Evolutionary conservation across 1,140 invertebrate genomes (phyloP).

Genomic region (Conus betulinus): DNA sequence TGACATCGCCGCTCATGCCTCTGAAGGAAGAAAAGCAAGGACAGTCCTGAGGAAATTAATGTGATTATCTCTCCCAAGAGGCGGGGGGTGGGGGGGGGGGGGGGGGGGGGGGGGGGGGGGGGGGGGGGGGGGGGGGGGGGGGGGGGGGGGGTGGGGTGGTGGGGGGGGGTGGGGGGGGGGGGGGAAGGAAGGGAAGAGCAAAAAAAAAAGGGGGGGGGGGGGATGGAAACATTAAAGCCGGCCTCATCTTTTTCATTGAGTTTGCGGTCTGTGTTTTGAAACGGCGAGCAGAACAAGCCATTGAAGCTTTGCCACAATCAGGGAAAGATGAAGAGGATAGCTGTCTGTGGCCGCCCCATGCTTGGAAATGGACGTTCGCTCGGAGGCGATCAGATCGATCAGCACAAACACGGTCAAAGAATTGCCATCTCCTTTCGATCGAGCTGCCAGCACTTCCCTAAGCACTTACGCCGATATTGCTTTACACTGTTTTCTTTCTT

Average conservation of each 20-base stretch:
- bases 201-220: too few relatives aligned
- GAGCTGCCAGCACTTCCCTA: not conserved
- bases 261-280: not conserved
- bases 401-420: not conserved
- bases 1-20: not conserved
- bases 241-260: not conserved
- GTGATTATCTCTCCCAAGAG: not conserved
- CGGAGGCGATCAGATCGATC: not conserved
- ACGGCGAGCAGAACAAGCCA: not conserved
- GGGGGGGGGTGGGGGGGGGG: not conserved
- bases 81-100: not conserved
- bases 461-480: not conserved
- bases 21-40: not conserved
- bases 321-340: not conserved
- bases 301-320: not conserved
- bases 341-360: too few relatives aligned
- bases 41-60: slow-evolving; percentile 14
- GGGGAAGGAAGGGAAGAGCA: too few relatives aligned
- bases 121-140: not conserved
- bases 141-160: too few relatives aligned
- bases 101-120: not conserved
- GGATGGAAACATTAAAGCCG: not conserved
- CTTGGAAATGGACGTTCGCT: not conserved
- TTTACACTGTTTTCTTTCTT: not conserved
- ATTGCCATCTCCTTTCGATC: not conserved